Evolutionary conservation across 2,797 vertebrate species (phyloP).

Genomic region (Tangara arthus): DNA sequence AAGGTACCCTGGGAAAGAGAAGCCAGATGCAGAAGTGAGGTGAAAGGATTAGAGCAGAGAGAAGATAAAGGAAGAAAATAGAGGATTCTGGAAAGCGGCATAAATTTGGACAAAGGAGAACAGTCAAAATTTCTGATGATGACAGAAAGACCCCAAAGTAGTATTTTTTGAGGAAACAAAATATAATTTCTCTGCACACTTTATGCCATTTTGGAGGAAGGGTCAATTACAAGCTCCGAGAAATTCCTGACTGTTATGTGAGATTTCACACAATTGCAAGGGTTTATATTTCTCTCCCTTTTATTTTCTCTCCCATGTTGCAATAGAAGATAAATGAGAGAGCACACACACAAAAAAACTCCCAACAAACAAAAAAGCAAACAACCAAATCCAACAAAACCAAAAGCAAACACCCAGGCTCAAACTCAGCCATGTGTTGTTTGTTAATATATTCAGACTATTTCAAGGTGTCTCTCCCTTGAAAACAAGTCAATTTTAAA

Average conservation of each 20-base stretch:
- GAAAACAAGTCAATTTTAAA: neutral
- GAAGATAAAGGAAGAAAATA: neutral
- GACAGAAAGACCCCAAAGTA: neutral
- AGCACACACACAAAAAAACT: neutral
- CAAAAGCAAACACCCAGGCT: neutral
- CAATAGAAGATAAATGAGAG: neutral
- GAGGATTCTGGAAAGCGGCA: neutral
- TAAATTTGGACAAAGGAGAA: neutral
- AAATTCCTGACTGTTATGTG: neutral
- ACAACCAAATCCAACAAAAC: neutral
- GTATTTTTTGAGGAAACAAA: neutral
- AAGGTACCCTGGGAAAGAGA: neutral
- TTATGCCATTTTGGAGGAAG: neutral
- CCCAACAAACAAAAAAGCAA: neutral
- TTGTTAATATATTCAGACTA: neutral
- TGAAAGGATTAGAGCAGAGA: neutral
- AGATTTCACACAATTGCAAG: neutral
- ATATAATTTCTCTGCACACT: neutral
- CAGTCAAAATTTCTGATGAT: neutral
- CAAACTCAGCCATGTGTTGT: neutral
- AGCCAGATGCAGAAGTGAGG: neutral
- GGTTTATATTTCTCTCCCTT: neutral
- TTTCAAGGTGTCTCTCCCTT: neutral
- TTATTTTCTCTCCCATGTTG: neutral
- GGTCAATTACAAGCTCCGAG: neutral